phyloP scores from a whole-genome alignment of 37 sponge, comb jelly and placozoan genomes.

The Bolinopsis microptera region DNA sequence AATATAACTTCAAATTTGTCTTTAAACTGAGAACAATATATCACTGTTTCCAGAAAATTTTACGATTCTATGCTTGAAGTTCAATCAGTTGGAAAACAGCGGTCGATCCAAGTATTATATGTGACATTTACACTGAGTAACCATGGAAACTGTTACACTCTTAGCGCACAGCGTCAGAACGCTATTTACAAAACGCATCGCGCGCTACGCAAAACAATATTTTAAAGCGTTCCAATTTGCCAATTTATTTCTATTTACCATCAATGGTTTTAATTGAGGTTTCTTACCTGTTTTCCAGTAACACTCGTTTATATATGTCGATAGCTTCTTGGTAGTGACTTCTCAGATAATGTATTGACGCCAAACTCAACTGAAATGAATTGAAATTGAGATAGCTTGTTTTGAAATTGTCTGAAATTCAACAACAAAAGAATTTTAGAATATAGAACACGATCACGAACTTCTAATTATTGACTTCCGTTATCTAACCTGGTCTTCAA shows the following conservation, averaged over 20 bases:
- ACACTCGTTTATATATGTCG: constrained; percentile 95
- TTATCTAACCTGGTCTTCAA: constrained; percentile 89
- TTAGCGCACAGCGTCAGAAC: background rate
- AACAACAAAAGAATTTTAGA: constrained; percentile 3
- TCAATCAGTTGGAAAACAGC: too few species aligned
- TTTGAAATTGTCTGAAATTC: background rate
- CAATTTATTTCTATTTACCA: background rate
- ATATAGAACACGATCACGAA: constrained; percentile 40
- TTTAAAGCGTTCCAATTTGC: background rate
- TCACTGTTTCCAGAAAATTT: too few species aligned
- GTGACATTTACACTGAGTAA: background rate
- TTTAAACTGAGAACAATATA: too few species aligned
- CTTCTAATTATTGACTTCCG: background rate
- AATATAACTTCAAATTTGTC: too few species aligned
- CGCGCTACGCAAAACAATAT: background rate
- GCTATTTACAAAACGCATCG: background rate
- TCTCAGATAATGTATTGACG: constrained; percentile 96
- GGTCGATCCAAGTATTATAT: too few species aligned
- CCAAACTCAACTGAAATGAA: constrained; percentile 82
- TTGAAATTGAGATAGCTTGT: too few species aligned
- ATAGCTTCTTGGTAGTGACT: constrained; percentile 99
- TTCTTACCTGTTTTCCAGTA: constrained; percentile 86
- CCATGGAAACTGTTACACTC: background rate
- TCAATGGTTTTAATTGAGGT: background rate
- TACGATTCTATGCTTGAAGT: too few species aligned